Evolutionary conservation across 2,888 invertebrate species (phyloP).

Genomic region (Tiphia femorata): DNA sequence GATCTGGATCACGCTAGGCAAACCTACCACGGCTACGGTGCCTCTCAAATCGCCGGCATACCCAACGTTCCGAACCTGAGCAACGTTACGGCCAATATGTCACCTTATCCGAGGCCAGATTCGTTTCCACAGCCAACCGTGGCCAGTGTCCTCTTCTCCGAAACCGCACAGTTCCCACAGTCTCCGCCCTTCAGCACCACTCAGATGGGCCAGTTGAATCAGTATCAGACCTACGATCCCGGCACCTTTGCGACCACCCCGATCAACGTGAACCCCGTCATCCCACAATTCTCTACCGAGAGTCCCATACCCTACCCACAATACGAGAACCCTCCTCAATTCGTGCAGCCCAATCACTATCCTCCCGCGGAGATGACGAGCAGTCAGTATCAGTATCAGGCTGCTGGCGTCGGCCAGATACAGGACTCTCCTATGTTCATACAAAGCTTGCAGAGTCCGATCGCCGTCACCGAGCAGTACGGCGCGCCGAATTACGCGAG

Average conservation of each 20-base stretch:
- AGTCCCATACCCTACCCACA: conserved; percentile 56
- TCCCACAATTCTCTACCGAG: conserved; percentile 55
- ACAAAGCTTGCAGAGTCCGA: conserved; percentile 56
- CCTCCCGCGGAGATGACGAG: conserved; percentile 47
- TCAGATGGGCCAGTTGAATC: conserved; percentile 50
- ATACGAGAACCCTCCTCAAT: conserved; percentile 54
- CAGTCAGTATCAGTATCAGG: conserved; percentile 54
- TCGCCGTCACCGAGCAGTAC: conserved; percentile 57
- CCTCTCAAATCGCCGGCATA: conserved; percentile 47
- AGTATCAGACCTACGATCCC: conserved; percentile 57
- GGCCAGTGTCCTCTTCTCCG: conserved; percentile 52
- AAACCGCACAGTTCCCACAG: conserved; percentile 55
- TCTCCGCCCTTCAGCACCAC: conserved; percentile 51
- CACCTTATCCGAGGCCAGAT: conserved; percentile 54
- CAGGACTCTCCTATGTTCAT: conserved; percentile 58
- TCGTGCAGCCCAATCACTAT: conserved; percentile 58
- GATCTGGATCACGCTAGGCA: conserved; percentile 47
- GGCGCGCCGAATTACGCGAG: conserved; percentile 55
- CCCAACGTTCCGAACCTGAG: conserved; percentile 46
- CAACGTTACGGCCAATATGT: conserved; percentile 49
- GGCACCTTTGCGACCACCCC: conserved; percentile 50
- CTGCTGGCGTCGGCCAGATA: conserved; percentile 50
- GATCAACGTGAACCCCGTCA: conserved; percentile 54
- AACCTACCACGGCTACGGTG: conserved; percentile 50
- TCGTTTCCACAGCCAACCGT: conserved; percentile 53